A percentile compares a stretch with the other conserved stretches of the same genome.
phyloP scores from a whole-genome alignment of 2,888 invertebrate species.

The Hetaerina titia region DNA sequence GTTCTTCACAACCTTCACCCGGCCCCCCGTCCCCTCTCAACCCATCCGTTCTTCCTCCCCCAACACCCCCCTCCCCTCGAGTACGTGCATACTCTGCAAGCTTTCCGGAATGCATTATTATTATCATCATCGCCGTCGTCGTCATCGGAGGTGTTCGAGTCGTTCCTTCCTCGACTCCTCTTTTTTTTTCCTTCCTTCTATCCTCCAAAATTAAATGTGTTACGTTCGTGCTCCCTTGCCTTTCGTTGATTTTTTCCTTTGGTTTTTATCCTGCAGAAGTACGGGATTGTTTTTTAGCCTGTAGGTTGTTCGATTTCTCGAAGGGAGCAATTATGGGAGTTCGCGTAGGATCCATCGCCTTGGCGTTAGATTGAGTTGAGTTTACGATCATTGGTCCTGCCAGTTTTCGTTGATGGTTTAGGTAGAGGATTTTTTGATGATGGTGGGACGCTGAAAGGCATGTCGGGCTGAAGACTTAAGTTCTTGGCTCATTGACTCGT shows the following conservation, averaged over 20 bases:
- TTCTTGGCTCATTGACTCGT: too few relatives aligned
- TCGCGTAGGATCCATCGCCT: too few relatives aligned
- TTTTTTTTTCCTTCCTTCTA: neutral
- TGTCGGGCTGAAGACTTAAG: too few relatives aligned
- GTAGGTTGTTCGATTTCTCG: too few relatives aligned
- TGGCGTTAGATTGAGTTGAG: too few relatives aligned
- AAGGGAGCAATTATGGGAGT: too few relatives aligned
- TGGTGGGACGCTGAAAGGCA: too few relatives aligned
- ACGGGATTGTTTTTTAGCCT: too few relatives aligned
- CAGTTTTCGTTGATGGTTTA: too few relatives aligned
- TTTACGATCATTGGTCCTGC: too few relatives aligned
- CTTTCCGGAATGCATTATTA: conserved; percentile 10
- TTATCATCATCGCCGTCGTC: neutral
- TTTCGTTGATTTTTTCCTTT: neutral
- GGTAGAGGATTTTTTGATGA: too few relatives aligned
- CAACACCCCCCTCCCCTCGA: neutral
- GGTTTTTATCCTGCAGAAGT: neutral
- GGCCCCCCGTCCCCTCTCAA: neutral
- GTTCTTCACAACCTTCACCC: neutral
- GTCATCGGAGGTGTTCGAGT: neutral
- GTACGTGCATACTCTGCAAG: neutral
- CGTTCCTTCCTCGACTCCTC: neutral
- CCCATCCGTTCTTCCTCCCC: neutral
- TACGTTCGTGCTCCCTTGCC: neutral
- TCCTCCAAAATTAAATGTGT: neutral